Base-by-base conservation (phyloP, 2,113 vertebrate genomes). In the Podilymbus podiceps region DNA sequence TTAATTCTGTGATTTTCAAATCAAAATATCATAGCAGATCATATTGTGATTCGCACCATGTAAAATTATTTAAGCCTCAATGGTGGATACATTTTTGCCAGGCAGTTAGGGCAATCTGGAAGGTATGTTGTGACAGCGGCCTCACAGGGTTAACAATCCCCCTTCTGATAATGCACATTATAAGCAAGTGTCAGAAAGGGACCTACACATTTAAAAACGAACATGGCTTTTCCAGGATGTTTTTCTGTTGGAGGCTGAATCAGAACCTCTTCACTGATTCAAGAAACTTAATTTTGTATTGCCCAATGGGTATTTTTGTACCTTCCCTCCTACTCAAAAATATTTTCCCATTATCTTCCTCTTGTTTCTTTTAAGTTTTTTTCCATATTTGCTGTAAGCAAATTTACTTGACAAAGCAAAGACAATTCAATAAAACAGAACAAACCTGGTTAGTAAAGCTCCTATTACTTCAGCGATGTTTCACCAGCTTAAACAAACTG, bases 1-100 rank as follows among this genome's bases (percentile, higher is more conserved):
- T 52, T 93, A 22, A 40, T n/a, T 84, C 78, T 69, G 79, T 24
- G 47, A 50, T 52, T 64, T 60, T 73, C 72, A 72, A 72, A 64
- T 38, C 46, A 79, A 80, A 42, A 62, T 50, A 81, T 40, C 83
- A 50, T 49, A 92, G 95, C 73, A 88, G 69, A 82, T 92, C 40
- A 21, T 53, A 90, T 33, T 78, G 92, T 31, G 60, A 49, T 47
- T 77, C 78, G 75, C 55, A 63, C 30, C 49, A 85, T 19, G 56
- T 85, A 81, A 94, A 96, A 96, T 90, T 81, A 91, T 88, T 93
- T 89, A 96, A 85, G 25, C 52, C n/a, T 88, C 19, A 79, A 74
- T 59, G 47, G 62, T 40, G 46, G 35, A 85, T 84, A 81, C 16
- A n/a, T 68, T 93, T 55, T 89, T 88, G 52, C 67, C 69, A 92